Percentiles rank a stretch among this genome's conserved stretches.
Conservation (phyloP, 2,888 invertebrate species). For the Steinernema hermaphroditum region DNA sequence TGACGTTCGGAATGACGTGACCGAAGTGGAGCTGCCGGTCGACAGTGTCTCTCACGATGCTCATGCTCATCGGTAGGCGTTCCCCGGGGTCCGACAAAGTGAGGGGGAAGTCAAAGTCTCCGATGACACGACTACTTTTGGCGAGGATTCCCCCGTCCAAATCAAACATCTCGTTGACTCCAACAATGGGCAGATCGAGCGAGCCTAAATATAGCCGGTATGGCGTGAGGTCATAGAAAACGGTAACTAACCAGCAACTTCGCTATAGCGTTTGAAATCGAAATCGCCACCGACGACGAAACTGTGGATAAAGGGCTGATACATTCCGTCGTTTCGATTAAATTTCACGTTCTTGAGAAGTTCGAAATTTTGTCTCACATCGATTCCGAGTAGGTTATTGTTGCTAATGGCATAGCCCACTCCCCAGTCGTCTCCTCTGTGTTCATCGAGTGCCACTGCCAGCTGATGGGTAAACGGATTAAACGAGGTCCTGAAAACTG, state of each 20-base stretch:
- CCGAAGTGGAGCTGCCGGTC: slow-evolving; percentile 46
- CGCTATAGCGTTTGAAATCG: background rate
- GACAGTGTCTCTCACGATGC: slow-evolving; percentile 59
- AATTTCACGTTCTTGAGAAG: slow-evolving; percentile 55
- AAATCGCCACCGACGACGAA: slow-evolving; percentile 21
- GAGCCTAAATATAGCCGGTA: background rate
- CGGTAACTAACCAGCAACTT: background rate
- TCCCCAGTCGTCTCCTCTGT: slow-evolving; percentile 19
- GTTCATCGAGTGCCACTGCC: background rate
- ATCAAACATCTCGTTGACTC: slow-evolving; percentile 60
- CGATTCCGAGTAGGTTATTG: slow-evolving; percentile 47
- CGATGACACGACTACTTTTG: slow-evolving; percentile 55
- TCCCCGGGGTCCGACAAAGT: slow-evolving; percentile 58
- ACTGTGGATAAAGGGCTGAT: slow-evolving; percentile 35
- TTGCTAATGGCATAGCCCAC: slow-evolving; percentile 37
- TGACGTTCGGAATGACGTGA: slow-evolving; percentile 50
- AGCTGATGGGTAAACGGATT: slow-evolving; percentile 21
- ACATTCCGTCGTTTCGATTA: slow-evolving; percentile 35
- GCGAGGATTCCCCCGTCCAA: slow-evolving; percentile 57
- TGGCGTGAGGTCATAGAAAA: background rate
- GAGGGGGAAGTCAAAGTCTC: slow-evolving; percentile 58
- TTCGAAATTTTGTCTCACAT: slow-evolving; percentile 56
- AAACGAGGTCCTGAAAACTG: slow-evolving; percentile 8
- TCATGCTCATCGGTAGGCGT: slow-evolving; percentile 56
- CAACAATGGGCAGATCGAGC: slow-evolving; percentile 41